These are phyloP conservation scores for Colinus virginianus DNA, from an alignment of 2,113 vertebrate species.

Conservation along the genomic window DNA sequence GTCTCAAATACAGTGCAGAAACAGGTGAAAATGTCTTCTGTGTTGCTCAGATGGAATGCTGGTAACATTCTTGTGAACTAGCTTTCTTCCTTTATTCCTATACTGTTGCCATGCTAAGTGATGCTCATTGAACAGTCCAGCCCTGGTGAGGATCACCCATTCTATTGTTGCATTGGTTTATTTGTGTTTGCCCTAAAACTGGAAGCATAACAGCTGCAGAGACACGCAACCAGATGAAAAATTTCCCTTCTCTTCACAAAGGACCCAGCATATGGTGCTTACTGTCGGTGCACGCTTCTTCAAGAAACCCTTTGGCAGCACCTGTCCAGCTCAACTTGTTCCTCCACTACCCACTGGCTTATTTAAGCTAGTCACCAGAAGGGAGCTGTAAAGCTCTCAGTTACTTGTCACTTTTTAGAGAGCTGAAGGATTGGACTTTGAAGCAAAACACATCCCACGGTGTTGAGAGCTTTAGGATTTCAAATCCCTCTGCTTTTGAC, in stretches of 20 bases:
- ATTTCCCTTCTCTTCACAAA: background rate
- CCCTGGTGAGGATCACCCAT: background rate
- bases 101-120: background rate
- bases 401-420: background rate
- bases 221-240: background rate
- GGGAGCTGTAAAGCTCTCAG: background rate
- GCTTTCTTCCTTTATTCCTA: background rate
- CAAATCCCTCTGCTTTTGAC: background rate
- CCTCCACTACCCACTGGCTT: background rate
- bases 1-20: background rate
- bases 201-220: background rate
- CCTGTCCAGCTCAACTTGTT: background rate
- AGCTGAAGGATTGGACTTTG: background rate
- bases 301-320: background rate
- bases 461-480: constrained; percentile 44
- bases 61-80: background rate
- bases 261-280: constrained; percentile 63
- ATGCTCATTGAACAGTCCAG: background rate
- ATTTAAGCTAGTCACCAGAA: background rate
- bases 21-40: background rate
- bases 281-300: background rate
- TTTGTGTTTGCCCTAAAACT: background rate
- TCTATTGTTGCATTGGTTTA: background rate
- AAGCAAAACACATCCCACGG: constrained; percentile 43
- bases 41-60: background rate